Conservation (phyloP, 2,113 vertebrate species). For the Hystrix brachyura region DNA sequence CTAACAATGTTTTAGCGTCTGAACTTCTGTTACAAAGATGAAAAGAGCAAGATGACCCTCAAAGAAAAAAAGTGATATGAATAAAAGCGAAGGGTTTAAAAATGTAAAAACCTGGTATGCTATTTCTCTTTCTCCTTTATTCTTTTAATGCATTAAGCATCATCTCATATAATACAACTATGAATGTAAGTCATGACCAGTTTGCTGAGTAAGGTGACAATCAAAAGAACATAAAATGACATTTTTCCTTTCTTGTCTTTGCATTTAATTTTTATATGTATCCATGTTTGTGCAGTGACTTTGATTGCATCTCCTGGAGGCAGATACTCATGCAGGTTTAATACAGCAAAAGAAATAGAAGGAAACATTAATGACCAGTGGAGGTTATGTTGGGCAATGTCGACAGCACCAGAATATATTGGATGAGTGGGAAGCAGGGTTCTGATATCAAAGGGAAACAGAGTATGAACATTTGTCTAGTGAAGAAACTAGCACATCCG, state of each 20-base stretch:
- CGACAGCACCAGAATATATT: background rate
- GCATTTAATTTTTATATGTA: conserved; percentile 67
- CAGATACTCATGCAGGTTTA: conserved; percentile 11
- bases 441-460: background rate
- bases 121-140: background rate
- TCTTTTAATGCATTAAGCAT: conserved; percentile 46
- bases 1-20: background rate
- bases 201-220: conserved; percentile 50
- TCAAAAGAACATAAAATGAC: conserved; percentile 51
- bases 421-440: background rate
- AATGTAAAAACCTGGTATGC: conserved; percentile 6
- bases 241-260: conserved; percentile 65
- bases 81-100: conserved; percentile 35
- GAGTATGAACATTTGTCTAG: background rate
- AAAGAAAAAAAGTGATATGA: background rate
- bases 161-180: background rate
- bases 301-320: conserved; percentile 33
- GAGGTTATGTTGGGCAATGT: background rate
- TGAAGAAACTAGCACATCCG: background rate
- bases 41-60: conserved; percentile 43
- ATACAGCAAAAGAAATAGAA: background rate
- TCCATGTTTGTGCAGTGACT: background rate
- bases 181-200: background rate
- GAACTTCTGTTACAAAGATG: conserved; percentile 11
- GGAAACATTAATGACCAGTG: background rate